Percentiles rank a stretch among this genome's conserved stretches.
phyloP scores from a whole-genome alignment of 2,113 vertebrate species.

The Ceyx margarethae region DNA sequence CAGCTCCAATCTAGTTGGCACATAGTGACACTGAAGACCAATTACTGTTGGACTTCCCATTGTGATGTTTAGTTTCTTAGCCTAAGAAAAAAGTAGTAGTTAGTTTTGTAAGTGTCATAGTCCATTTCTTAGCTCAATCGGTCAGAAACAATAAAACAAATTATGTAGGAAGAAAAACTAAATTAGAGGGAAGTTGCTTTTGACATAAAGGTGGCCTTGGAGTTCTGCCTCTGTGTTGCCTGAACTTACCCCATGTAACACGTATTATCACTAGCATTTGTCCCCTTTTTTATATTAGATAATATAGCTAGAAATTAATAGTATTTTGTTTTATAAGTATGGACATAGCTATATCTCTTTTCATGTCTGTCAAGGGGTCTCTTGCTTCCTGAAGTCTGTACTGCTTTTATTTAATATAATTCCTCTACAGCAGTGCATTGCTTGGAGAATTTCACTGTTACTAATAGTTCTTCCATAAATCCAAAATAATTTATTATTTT shows the following conservation, averaged over 20 bases:
- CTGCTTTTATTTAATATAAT: background rate
- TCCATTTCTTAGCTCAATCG: slow-evolving; percentile 3
- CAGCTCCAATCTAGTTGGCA: background rate
- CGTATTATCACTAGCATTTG: background rate
- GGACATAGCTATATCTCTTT: background rate
- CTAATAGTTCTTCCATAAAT: background rate
- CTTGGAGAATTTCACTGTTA: background rate
- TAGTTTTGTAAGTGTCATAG: slow-evolving; percentile 29
- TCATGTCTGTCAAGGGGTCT: background rate
- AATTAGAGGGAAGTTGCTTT: background rate
- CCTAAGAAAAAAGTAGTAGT: slow-evolving; percentile 6
- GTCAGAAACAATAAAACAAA: slow-evolving; percentile 27
- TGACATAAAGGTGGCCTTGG: background rate
- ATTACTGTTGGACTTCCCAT: slow-evolving; percentile 14
- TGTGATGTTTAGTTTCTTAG: slow-evolving; percentile 20
- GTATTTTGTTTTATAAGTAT: background rate
- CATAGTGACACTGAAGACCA: slow-evolving; percentile 37
- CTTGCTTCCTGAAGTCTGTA: background rate
- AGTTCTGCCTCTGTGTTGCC: background rate
- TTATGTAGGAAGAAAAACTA: background rate
- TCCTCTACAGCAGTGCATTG: background rate
- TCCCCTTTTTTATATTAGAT: background rate
- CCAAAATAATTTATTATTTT: background rate
- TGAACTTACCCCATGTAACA: background rate
- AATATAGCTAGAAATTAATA: background rate